phyloP scores from a whole-genome alignment of 2,888 invertebrate species.

The Julus scandinavius region DNA sequence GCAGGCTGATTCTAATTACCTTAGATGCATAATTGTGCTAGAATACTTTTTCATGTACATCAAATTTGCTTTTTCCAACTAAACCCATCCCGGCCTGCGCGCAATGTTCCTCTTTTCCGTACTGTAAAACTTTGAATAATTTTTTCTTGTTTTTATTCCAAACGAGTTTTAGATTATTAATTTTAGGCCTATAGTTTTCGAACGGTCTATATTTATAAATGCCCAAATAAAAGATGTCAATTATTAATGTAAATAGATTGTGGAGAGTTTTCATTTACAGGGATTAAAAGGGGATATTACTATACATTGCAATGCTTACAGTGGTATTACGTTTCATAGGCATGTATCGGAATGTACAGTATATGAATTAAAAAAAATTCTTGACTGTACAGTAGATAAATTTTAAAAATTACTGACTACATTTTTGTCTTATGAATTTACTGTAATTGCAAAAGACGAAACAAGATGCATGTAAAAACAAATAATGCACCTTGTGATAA shows the following conservation, averaged over 20 bases:
- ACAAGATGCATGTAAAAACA: too few species aligned
- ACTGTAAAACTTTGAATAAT: neutral
- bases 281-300: neutral
- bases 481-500: too few species aligned
- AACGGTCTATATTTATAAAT: slow-evolving; percentile 34
- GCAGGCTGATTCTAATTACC: slow-evolving; percentile 6
- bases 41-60: neutral
- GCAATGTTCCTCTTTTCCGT: neutral
- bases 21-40: neutral
- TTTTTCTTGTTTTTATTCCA: neutral
- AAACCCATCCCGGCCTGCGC: slow-evolving; percentile 11
- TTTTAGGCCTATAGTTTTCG: slow-evolving; percentile 3
- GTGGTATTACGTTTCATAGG: too few species aligned
- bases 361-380: too few species aligned
- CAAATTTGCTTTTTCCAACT: neutral
- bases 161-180: neutral
- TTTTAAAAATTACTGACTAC: too few species aligned
- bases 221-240: slow-evolving; percentile 28
- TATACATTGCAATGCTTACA: too few species aligned
- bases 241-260: neutral
- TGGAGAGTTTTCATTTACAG: neutral
- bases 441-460: too few species aligned
- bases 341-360: too few species aligned
- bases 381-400: too few species aligned
- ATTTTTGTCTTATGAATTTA: too few species aligned